Base-by-base conservation (phyloP, 2,113 vertebrate genomes). In the Rattus rattus region DNA sequence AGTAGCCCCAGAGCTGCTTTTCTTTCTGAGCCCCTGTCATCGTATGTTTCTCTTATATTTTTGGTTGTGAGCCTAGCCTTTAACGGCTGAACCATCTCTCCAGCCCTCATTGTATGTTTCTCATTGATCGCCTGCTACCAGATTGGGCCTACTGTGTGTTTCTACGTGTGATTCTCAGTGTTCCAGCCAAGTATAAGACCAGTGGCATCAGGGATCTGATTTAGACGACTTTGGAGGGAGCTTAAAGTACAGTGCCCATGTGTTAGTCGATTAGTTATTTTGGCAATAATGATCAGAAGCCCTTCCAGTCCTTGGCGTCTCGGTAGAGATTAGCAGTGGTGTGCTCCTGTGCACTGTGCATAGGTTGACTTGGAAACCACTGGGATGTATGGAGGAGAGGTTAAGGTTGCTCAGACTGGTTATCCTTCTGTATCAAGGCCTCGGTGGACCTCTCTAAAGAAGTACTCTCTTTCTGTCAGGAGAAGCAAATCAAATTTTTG, bases 401-500 rank as follows among this genome's bases (percentile, higher is more conserved):
- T 65, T 19, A 84, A 14, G 36, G 11, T 76, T 85, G 26, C 77
- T 69, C 4, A 73, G 94, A 30, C 43, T 56, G 43, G 11, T 63
- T 81, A 56, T 49, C 47, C 30, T 91, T 39, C 67, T 73, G 2
- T 91, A 63, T 70, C 81, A 56, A 54, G 36, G 69, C 19, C n/a
- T 61, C 70, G 26, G 7, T 28, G 36, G 43, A 56, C 43, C 52
- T 77, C 26, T 80, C n/a, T 63, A 43, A 86, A 90, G 77, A 93
- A 94, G 84, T 24, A 33, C 11, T 88, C 47, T 92, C 13, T 12
- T 79, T 96, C 63, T 90, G 11, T 47, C 33, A 88, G 70, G 80
- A 89, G 39, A 94, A 80, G 28, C 80, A 47, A 81, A 69, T 92
- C 65, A 76, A 94, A 76, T 88, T 88, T 36, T 87, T 85, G 39